Base-by-base conservation (phyloP, 2,888 invertebrate genomes). In the Oscheius sp. region DNA sequence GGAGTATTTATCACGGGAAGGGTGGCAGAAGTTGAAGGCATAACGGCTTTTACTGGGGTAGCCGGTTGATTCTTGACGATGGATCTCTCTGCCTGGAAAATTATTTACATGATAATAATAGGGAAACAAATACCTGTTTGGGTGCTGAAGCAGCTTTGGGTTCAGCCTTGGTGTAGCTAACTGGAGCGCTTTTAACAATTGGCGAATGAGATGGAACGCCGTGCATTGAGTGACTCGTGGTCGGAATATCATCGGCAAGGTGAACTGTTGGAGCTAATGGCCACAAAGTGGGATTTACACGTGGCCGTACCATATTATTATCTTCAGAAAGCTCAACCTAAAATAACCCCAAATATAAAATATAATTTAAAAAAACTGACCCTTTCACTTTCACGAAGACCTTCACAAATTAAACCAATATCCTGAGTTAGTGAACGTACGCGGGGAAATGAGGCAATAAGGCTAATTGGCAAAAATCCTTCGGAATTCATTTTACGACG, bases 391-490 rank as follows among this genome's bases (percentile, higher is more conserved):
- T 93, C 93, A 76, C 92, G 91, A 75, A 98, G 93, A 2, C 95
- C 88, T 88, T 93, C 93, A 18, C 95, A 91, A 80, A 98, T 93
- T 75, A 95, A 91, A 78, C 92, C 91, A 77, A 95, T 91, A 89
- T 97, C 95, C 43, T 93, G 92, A 5, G 95, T 95, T 81, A 97
- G 91, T 66, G 93, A 93, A 84, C 94, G 92, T 77, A 99, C 94
- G 86, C 98, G 93, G 90, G 96, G 95, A 91, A 99, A 99, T 21
- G 96, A 95, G 73, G 96, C 96, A 80, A 99, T 95, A 79, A 98
- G 91, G 76, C 94, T 93, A 59, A 99, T 93, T 0, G 96, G 95
- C 79, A 98, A 92, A 88, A 93, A 98, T 70, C 99, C 99, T 16
- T 95, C 93, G 1, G 92, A 90, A 85, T 95, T 94, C 99, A 99